A percentile compares a stretch with the other conserved stretches of the same genome.
Evolutionary conservation across 2,797 vertebrate species (phyloP).

Genomic region (Pipistrellus pygmaeus): DNA sequence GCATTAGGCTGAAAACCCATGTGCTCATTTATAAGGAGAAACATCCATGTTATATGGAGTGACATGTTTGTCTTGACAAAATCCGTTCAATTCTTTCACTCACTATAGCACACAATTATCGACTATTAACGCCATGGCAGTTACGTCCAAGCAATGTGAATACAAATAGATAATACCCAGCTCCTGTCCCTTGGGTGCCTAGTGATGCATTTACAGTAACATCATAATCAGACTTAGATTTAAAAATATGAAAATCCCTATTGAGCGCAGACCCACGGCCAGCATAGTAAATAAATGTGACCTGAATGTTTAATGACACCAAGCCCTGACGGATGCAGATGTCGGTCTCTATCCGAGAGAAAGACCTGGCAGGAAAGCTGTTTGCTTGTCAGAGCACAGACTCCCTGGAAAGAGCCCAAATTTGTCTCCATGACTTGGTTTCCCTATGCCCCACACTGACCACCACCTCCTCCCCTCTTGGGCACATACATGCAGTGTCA

Average conservation of each 20-base stretch:
- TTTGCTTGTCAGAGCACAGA: slow-evolving; percentile 1
- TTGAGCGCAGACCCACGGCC: not conserved
- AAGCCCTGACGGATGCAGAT: not conserved
- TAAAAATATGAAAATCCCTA: not conserved
- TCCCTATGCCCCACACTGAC: not conserved
- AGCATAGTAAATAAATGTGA: not conserved
- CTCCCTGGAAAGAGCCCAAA: not conserved
- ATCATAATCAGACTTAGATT: not conserved
- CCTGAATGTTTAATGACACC: not conserved
- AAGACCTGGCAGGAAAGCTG: not conserved
- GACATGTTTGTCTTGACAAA: not conserved
- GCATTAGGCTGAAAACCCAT: not conserved
- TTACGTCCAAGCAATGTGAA: not conserved
- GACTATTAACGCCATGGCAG: not conserved
- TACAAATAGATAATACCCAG: not conserved
- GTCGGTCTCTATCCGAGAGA: not conserved
- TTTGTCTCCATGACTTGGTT: not conserved
- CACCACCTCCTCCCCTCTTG: not conserved
- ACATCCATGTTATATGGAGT: not conserved
- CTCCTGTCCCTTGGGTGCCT: not conserved
- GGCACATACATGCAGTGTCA: not conserved
- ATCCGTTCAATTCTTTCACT: not conserved
- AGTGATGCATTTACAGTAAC: slow-evolving; percentile 30
- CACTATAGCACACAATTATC: not conserved
- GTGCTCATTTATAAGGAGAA: not conserved